These are phyloP conservation scores for Drosophila anceps DNA, from an alignment of 2,888 invertebrate species.

Conservation along the genomic window DNA sequence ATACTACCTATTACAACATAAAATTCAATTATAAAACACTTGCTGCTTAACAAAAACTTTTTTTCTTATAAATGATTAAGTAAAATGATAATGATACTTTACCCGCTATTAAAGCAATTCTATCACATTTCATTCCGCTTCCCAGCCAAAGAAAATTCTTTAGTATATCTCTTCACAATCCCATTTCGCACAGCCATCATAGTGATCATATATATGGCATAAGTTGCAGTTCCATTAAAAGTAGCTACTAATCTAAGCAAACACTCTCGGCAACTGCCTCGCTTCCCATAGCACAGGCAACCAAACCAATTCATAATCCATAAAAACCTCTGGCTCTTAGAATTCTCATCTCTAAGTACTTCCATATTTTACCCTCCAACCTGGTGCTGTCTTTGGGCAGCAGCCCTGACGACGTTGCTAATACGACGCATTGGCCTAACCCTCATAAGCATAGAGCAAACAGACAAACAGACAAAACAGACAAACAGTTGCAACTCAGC, in stretches of 20 bases:
- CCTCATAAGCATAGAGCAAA: conserved; percentile 79
- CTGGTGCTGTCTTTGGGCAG: neutral
- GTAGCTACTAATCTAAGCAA: conserved; percentile 51
- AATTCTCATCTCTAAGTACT: conserved; percentile 22
- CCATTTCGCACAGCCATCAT: too few relatives aligned
- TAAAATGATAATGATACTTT: too few relatives aligned
- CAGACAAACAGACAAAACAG: conserved; percentile 75
- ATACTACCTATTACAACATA: too few relatives aligned
- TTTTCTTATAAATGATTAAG: too few relatives aligned
- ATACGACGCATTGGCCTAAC: conserved; percentile 68
- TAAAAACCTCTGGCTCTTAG: conserved; percentile 44
- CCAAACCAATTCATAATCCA: conserved; percentile 60
- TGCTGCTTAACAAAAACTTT: too few relatives aligned
- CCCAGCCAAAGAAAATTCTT: neutral
- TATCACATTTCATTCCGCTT: neutral
- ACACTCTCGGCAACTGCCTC: conserved; percentile 57
- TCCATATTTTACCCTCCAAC: neutral
- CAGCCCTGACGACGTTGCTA: conserved; percentile 51
- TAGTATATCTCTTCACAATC: neutral
- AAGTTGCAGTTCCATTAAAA: conserved; percentile 35
- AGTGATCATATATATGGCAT: neutral
- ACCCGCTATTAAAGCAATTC: too few relatives aligned
- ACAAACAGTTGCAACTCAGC: conserved; percentile 77
- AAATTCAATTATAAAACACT: too few relatives aligned
- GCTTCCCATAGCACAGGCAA: conserved; percentile 48